phyloP scores from a whole-genome alignment of 2,797 vertebrate genomes.

The Acipenser oxyrinchus region DNA sequence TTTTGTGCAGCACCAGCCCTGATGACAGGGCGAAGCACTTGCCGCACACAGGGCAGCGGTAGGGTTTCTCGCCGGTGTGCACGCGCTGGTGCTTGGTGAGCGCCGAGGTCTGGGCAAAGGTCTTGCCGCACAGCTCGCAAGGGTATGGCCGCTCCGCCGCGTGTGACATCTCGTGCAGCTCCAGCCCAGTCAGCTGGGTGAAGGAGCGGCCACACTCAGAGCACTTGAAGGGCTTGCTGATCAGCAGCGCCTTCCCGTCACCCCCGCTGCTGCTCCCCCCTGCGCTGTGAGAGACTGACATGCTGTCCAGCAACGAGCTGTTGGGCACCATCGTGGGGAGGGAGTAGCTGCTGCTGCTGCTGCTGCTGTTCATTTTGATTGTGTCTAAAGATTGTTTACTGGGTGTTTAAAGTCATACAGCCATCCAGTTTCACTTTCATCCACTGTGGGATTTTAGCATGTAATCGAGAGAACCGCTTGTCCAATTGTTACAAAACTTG shows the following conservation, averaged over 20 bases:
- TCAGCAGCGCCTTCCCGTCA: slow-evolving; percentile 13
- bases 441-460: not conserved
- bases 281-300: not conserved
- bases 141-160: not conserved
- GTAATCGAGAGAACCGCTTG: too few relatives aligned
- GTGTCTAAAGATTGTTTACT: too few relatives aligned
- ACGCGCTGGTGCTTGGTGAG: slow-evolving; percentile 20
- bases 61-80: slow-evolving; percentile 13
- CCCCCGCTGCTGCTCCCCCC: slow-evolving; percentile 15
- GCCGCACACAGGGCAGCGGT: slow-evolving; percentile 40
- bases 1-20: slow-evolving; percentile 30
- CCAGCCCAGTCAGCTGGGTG: slow-evolving; percentile 17
- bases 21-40: slow-evolving; percentile 23
- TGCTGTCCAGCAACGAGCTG: slow-evolving; percentile 36
- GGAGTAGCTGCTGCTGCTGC: slow-evolving; percentile 5
- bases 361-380: not conserved
- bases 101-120: slow-evolving; percentile 19
- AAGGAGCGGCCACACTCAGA: slow-evolving; percentile 39
- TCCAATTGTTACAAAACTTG: too few relatives aligned
- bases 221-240: slow-evolving; percentile 26
- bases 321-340: slow-evolving; percentile 27
- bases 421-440: not conserved
- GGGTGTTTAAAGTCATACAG: not conserved
- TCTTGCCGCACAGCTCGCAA: slow-evolving; percentile 14
- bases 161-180: slow-evolving; percentile 9